Conservation (phyloP, 2,113 vertebrate genomes). For the Bucco capensis region DNA sequence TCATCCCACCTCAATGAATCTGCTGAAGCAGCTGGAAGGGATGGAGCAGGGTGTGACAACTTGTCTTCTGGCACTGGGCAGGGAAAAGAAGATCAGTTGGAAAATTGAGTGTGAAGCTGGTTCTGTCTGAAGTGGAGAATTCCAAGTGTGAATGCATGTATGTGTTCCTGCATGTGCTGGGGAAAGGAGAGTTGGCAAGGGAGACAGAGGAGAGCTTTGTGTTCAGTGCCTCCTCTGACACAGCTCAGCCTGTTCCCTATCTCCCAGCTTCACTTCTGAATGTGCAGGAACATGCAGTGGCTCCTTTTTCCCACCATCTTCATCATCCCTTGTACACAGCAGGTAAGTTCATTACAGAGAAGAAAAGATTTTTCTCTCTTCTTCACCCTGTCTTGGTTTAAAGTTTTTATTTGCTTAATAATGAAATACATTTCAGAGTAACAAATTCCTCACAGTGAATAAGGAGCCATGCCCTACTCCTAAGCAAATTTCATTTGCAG, state of each 20-base stretch:
- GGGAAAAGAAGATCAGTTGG: background rate
- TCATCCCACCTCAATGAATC: conserved; percentile 34
- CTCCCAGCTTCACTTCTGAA: conserved; percentile 40
- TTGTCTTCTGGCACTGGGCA: background rate
- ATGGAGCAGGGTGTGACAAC: conserved; percentile 41
- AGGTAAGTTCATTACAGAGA: conserved; percentile 78
- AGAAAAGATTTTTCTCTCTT: background rate
- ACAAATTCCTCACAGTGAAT: background rate
- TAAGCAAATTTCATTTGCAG: conserved; percentile 5
- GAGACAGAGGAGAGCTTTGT: conserved; percentile 93
- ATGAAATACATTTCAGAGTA: background rate
- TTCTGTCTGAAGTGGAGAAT: conserved; percentile 75
- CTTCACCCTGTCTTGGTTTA: background rate
- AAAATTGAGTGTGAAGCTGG: conserved; percentile 22
- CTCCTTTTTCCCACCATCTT: conserved; percentile 75
- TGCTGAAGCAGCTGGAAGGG: conserved; percentile 11
- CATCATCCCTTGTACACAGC: conserved; percentile 74
- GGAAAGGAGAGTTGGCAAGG: conserved; percentile 78
- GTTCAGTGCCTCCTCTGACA: conserved; percentile 55
- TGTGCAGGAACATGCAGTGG: conserved; percentile 77
- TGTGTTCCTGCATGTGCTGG: conserved; percentile 67
- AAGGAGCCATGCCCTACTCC: conserved; percentile 23
- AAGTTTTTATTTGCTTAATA: conserved; percentile 11
- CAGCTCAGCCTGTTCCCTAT: conserved; percentile 66
- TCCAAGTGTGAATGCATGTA: conserved; percentile 75